Evolutionary conservation across 2,888 invertebrate genomes (phyloP), one percentile per base, ranked within the genome.

Genomic region (Ornithoptera priamus): DNA sequence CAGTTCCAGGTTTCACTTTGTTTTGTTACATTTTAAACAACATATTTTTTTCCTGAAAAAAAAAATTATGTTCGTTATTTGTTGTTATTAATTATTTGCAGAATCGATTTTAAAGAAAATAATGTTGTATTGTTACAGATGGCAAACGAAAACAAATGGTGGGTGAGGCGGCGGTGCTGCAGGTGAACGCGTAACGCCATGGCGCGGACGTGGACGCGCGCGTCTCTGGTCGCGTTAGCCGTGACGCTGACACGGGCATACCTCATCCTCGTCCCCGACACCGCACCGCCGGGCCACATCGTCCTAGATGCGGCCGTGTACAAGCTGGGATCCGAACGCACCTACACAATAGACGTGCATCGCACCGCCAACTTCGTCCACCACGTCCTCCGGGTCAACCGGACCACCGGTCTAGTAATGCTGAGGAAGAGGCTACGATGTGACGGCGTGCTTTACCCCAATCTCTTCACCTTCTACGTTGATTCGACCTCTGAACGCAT

Each of bases 361-460:
- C 94, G 96, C 80, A 97, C 97, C 22, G 97, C 97, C 1, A 95
- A 95, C 84, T 97, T 97, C 87, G 97, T 97, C 20, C 95, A 95
- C 78, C 95, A 95, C 80, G 93, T 97, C 75, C 93, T 97, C 69
- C 92, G 94, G 77, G 96, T 97, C 70, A 95, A 96, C 85, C 93
- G 94, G 69, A 95, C 95, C 78, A 94, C 94, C 73, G 97, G 97
- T 20, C 94, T 95, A 74, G 95, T 97, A 69, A 94, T 94, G n/a
- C 89, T 97, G 56, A 94, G 95, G 74, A 95, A 95, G 79, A 93
- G 93, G 68, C 89, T 97, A 18, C 94, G 95, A 81, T 97, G 97
- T 86, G 95, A 97, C 79, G 97, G 97, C 72, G 93, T 96, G 50
- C 95, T 95, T 75, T 97, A 97, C 82, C 97, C 97, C 0, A 96